phyloP scores from a whole-genome alignment of 2,797 vertebrate genomes.

The Hozukius guyotensis region DNA sequence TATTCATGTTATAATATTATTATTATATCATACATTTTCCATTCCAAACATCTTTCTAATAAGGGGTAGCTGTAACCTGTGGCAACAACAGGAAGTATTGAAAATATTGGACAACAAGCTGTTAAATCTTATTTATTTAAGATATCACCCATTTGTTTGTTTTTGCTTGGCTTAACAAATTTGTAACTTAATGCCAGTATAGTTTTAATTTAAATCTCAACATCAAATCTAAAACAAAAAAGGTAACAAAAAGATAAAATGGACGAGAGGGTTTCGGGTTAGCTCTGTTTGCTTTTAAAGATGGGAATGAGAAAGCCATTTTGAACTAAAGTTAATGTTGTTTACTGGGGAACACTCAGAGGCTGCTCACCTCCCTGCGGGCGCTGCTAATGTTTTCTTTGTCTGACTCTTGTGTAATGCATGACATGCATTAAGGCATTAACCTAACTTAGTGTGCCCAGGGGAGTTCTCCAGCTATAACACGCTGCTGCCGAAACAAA shows the following conservation, averaged over 20 bases:
- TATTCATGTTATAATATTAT: not conserved
- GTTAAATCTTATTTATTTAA: not conserved
- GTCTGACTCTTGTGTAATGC: slow-evolving; percentile 47
- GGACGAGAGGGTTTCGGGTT: not conserved
- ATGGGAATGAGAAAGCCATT: not conserved
- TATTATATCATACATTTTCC: not conserved
- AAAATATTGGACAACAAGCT: not conserved
- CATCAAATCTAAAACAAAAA: not conserved
- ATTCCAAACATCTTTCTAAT: not conserved
- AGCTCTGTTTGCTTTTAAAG: slow-evolving; percentile 25
- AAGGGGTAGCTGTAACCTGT: not conserved
- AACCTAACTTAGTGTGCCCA: slow-evolving; percentile 25
- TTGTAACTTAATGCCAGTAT: not conserved
- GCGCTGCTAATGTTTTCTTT: slow-evolving; percentile 38
- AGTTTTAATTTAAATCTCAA: not conserved
- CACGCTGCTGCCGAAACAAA: slow-evolving; percentile 18
- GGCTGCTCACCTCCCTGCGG: slow-evolving; percentile 18
- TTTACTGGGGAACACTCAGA: slow-evolving; percentile 14
- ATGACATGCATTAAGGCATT: slow-evolving; percentile 55
- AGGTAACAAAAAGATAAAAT: not conserved
- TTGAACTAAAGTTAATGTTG: slow-evolving; percentile 20
- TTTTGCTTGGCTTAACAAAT: not conserved
- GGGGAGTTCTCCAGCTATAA: slow-evolving; percentile 10
- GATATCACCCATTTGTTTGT: not conserved
- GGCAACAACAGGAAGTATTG: not conserved